Conservation (phyloP, 2,113 vertebrate species). For the Vulpes ferrilata region DNA sequence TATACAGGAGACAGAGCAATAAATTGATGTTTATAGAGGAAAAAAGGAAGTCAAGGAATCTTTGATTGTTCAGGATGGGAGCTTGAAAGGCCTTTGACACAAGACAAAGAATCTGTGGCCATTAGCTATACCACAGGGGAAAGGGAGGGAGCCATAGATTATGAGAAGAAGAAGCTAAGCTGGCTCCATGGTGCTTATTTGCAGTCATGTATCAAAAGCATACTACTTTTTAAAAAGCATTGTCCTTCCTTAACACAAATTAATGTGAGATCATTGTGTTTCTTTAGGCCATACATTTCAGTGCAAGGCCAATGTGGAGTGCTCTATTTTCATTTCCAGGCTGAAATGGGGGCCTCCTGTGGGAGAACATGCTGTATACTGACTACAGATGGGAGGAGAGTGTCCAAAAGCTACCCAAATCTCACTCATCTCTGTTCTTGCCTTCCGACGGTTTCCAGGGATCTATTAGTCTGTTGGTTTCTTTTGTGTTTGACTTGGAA, state of each 20-base stretch:
- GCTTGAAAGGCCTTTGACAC: not conserved
- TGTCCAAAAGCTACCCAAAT: not conserved
- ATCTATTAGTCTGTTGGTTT: not conserved
- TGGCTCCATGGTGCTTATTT: not conserved
- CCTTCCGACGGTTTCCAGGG: not conserved
- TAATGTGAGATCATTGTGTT: not conserved
- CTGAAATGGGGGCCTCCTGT: not conserved
- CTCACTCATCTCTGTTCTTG: not conserved
- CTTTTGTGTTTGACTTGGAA: slow-evolving; percentile 11
- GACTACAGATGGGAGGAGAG: not conserved
- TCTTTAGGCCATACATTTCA: not conserved
- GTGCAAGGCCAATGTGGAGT: too few relatives aligned
- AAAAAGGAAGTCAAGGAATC: not conserved
- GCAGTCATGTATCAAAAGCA: not conserved
- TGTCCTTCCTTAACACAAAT: not conserved
- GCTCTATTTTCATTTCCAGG: not conserved
- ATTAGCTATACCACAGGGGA: not conserved
- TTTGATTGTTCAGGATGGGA: not conserved
- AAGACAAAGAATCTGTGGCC: not conserved
- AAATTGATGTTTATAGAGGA: not conserved
- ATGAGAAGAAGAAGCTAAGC: not conserved
- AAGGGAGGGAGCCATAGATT: not conserved
- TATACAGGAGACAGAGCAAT: not conserved
- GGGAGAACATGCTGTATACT: not conserved
- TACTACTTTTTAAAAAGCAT: not conserved